A percentile compares a stretch with the other conserved stretches of the same genome.
phyloP scores from a whole-genome alignment of 2,113 vertebrate genomes.

The Jaculus jaculus region DNA sequence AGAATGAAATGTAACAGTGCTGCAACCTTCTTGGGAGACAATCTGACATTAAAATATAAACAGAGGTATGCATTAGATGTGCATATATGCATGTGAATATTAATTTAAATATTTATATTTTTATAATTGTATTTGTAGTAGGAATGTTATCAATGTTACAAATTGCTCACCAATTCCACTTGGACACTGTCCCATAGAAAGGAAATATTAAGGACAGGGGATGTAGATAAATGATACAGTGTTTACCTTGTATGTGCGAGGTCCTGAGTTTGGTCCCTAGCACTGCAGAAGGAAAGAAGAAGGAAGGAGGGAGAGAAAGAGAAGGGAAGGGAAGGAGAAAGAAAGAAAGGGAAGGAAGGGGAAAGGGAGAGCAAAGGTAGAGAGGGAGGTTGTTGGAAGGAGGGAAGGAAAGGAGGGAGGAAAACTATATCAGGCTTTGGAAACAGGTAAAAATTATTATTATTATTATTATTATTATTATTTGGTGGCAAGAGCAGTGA shows the following conservation, averaged over 20 bases:
- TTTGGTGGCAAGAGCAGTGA: conserved; percentile 16
- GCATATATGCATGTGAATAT: neutral
- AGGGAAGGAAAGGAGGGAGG: neutral
- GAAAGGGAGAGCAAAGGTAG: too few species aligned
- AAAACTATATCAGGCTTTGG: neutral
- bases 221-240: neutral
- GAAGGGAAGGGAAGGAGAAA: neutral
- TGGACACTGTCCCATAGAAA: neutral
- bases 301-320: neutral
- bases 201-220: neutral
- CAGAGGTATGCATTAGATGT: neutral
- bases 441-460: neutral
- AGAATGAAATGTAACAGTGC: neutral
- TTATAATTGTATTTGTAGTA: neutral
- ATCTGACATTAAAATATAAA: conserved; percentile 18
- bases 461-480: too few species aligned
- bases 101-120: neutral
- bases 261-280: neutral
- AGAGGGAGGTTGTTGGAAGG: rapidly evolving
- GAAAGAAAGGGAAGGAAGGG: too few species aligned
- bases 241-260: neutral
- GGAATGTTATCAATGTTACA: neutral
- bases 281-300: neutral
- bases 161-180: conserved; percentile 3
- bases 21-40: neutral